A percentile compares a stretch with the other conserved stretches of the same genome.
These are phyloP conservation scores for Hydropotes inermis DNA, from an alignment of 2,113 vertebrate species.

Conservation along the genomic window DNA sequence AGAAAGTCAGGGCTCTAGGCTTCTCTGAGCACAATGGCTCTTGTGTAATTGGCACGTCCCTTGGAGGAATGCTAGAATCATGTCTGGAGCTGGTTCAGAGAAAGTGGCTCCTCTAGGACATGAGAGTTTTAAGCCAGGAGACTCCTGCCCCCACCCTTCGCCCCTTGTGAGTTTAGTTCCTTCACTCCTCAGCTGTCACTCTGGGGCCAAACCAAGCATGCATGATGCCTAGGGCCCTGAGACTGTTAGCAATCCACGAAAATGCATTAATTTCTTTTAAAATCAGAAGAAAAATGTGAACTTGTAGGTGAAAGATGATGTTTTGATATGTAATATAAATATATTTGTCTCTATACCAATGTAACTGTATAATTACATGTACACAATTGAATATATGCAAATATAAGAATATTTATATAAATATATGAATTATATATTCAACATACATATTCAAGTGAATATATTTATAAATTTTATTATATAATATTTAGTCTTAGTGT, in stretches of 20 bases:
- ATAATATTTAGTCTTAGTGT: background rate
- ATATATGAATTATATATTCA: background rate
- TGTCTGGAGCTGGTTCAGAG: background rate
- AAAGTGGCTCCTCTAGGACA: background rate
- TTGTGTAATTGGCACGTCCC: background rate
- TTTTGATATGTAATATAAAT: background rate
- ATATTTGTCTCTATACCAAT: background rate
- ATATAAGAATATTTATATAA: background rate
- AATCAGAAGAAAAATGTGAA: background rate
- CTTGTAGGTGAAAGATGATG: background rate
- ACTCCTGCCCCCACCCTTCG: fast-evolving
- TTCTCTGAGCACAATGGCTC: background rate
- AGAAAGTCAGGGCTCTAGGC: background rate
- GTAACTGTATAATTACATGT: background rate
- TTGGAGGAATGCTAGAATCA: background rate
- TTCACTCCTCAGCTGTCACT: background rate
- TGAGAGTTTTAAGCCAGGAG: background rate
- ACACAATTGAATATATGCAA: background rate
- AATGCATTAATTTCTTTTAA: background rate
- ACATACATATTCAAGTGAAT: background rate
- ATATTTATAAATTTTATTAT: background rate
- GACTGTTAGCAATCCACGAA: background rate
- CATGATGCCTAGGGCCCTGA: background rate
- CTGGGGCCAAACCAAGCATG: too few relatives aligned
- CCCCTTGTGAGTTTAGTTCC: background rate